phyloP scores from a whole-genome alignment of 2,797 vertebrate genomes.

The Enteromius unitaeniatus region DNA sequence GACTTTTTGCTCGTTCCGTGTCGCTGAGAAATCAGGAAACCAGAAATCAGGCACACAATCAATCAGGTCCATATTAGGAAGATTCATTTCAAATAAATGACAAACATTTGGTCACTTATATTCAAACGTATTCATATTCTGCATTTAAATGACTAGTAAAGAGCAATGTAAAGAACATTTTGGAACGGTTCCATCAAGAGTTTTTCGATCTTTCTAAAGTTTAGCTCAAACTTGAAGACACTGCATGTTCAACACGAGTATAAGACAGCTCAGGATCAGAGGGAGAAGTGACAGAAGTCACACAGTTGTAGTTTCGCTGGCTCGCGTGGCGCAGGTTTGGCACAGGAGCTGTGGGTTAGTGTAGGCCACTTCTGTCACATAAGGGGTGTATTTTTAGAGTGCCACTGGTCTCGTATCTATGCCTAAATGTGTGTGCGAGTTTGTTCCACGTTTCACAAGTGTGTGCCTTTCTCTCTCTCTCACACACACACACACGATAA shows the following conservation, averaged over 20 bases:
- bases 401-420: constrained; percentile 34
- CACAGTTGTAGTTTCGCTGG: constrained; percentile 22
- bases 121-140: neutral
- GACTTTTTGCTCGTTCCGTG: neutral
- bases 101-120: neutral
- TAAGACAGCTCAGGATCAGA: neutral
- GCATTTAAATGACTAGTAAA: neutral
- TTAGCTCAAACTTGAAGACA: neutral
- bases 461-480: neutral
- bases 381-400: constrained; percentile 46
- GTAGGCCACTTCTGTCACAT: constrained; percentile 17
- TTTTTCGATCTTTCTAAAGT: neutral
- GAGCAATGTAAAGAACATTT: neutral
- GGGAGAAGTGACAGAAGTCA: constrained; percentile 11
- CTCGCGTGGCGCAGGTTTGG: constrained; percentile 3
- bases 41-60: neutral
- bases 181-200: neutral
- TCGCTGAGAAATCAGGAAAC: neutral
- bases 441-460: constrained; percentile 11
- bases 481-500: neutral
- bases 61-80: neutral
- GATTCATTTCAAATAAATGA: neutral
- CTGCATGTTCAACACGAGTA: neutral
- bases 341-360: constrained; percentile 20
- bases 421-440: constrained; percentile 16